Base-by-base conservation (phyloP, 2,113 vertebrate genomes). In the Phocoena phocoena region DNA sequence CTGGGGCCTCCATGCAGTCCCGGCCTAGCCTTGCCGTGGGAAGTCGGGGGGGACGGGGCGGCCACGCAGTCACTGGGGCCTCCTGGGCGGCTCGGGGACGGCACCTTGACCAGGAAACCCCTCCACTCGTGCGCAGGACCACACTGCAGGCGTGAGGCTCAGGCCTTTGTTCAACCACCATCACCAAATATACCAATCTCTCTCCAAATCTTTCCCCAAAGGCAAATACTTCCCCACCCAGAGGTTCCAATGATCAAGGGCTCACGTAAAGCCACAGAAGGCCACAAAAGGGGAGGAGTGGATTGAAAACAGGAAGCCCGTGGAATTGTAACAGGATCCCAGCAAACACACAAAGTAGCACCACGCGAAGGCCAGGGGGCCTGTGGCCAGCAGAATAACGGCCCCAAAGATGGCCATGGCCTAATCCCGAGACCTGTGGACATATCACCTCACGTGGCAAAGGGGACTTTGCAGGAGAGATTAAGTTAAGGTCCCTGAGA, bases 101-200 rank as follows among this genome's bases (percentile, higher is more conserved):
- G 38, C 44, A 63, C 53, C 18, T 50, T 18, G 38, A 31, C 63
- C 50, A 60, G 83, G 63, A 70, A 23, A 21, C 25, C 33, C 38
- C n/a, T 38, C 20, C 55, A 4, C 26, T 58, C 2, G 0, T 3
- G 26, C 76, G 58, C 90, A 21, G 68, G 50, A 76, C 60, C 67
- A 55, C 7, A 0, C 31, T 6, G 0, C 3, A 2, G 41, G 15
- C 3, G 0, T 11, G 21, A 80, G 41, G 79, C 20, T 55, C 28
- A 6, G 60, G 33, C 15, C 23, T 47, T 36, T 1, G 6, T 28
- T 17, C 20, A 38, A 31, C 5, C 25, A n/a, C 8, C 41, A 23
- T 33, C 80, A 47, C n/a, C 65, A 58, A n/a, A n/a, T 67, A 33
- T 4, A 0, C 5, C 33, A 4, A 17, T 20, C 44, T 71, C 80